Percentiles rank a stretch among this genome's conserved stretches.
Evolutionary conservation across 2,888 invertebrate genomes (phyloP).

Genomic region (Mamestra brassicae): DNA sequence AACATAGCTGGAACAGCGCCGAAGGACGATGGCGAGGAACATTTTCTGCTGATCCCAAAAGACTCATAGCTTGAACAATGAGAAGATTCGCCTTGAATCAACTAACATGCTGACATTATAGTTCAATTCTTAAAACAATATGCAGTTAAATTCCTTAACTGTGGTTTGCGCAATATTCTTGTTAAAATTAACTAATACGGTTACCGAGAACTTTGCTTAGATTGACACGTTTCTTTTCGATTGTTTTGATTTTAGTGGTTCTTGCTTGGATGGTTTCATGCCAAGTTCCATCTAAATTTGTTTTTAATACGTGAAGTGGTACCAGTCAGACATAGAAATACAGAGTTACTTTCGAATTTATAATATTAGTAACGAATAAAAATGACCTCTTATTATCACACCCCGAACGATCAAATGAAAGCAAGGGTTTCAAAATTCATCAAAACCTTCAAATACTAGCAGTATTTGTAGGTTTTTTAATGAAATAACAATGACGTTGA

Average conservation of each 20-base stretch:
- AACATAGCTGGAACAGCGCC: too few species aligned
- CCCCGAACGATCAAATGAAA: too few species aligned
- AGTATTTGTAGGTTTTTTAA: neutral
- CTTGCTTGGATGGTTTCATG: conserved; percentile 7
- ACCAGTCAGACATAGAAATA: too few species aligned
- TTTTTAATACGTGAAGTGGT: too few species aligned
- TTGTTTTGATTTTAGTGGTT: conserved; percentile 55
- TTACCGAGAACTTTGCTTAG: conserved; percentile 63
- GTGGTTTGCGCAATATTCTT: conserved; percentile 67
- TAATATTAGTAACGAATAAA: too few species aligned
- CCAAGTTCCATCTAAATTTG: too few species aligned
- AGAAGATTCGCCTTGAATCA: conserved; percentile 44
- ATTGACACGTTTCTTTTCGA: conserved; percentile 64
- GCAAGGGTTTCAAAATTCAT: too few species aligned
- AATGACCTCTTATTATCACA: too few species aligned
- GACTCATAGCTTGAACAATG: conserved; percentile 37
- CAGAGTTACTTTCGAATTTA: too few species aligned
- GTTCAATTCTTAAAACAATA: conserved; percentile 64
- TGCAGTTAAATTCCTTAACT: conserved; percentile 62
- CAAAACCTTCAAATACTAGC: neutral
- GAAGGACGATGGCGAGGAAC: too few species aligned
- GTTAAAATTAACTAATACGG: conserved; percentile 68
- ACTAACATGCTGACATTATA: conserved; percentile 52
- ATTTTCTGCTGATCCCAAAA: conserved; percentile 31
- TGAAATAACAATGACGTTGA: neutral